Base-by-base conservation (phyloP, 1,140 invertebrate species). In the Argopecten irradians region DNA sequence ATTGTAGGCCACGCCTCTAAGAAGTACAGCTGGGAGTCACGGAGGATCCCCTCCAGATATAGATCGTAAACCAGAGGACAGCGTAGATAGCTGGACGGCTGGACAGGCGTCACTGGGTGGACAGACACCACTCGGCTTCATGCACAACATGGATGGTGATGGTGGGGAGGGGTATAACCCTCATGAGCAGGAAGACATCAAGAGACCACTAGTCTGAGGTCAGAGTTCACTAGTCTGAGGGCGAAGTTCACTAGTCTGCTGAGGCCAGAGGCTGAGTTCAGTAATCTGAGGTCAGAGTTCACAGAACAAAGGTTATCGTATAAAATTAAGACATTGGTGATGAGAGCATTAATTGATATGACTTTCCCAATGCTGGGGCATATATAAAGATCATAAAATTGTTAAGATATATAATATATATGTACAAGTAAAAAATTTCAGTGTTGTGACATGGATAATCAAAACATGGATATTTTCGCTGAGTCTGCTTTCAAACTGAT, bases 51-150 rank as follows among this genome's bases (percentile, higher is more conserved):
- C 89, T 19, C 86, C 82, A 33, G 86, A 87, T 83, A 82, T 88
- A 16, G 87, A 88, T 32, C 83, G 83, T 22, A 89, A 89, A 86
- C 89, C 89, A 14, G 89, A 89, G 32, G 89, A 89, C 71, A 89
- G 89, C 32, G 71, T 71, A 33, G 86, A 86, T 34, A 86, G 89
- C 35, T 83, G 86, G n/a, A 83, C 86, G 22, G 89, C 86, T 35
- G 84, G 55, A 71, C 55, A 71, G 55, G 5, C 55, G 7, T 71
- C 55, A 28, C 55, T 71, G 1, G 55, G 55, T 28, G 55, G 55
- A 71, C 55, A 71, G 55, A 71, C 55, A 28, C 55, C 55, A 28
- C n/a, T 71, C 1, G 55, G 55, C 55, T 71, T 71, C 55, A 71
- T 71, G 55, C 55, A 71, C 55, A 71, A 71, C 55, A 71, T 71